Conservation (phyloP, 2,797 vertebrate genomes). For the Jordanella pulchra region DNA sequence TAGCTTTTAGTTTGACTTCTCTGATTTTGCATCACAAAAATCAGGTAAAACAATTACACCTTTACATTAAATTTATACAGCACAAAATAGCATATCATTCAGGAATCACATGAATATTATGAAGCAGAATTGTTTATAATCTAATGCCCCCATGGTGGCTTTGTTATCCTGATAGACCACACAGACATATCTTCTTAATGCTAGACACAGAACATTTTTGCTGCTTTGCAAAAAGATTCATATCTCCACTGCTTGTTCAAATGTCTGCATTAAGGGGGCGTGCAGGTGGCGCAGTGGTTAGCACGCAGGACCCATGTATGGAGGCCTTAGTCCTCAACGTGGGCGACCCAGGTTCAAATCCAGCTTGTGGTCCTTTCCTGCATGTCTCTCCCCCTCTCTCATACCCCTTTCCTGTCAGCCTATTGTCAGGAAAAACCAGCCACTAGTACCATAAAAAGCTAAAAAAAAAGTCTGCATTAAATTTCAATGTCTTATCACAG, state of each 20-base stretch:
- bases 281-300: too few species aligned
- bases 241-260: neutral
- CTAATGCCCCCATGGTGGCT: neutral
- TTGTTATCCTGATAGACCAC: neutral
- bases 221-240: neutral
- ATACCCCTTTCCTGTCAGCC: too few species aligned
- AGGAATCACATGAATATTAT: neutral
- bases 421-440: too few species aligned
- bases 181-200: neutral
- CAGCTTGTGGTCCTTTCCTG: too few species aligned
- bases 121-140: neutral
- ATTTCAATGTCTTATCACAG: neutral
- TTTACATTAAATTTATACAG: neutral
- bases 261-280: too few species aligned
- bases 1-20: neutral
- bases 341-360: too few species aligned
- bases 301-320: too few species aligned
- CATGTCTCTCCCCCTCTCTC: too few species aligned
- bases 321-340: too few species aligned
- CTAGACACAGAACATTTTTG: neutral
- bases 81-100: too few species aligned
- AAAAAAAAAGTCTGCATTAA: too few species aligned
- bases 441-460: too few species aligned
- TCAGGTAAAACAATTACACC: neutral
- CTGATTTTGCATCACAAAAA: neutral